Base-by-base conservation (phyloP, 2,888 invertebrate genomes). In the Callyntrura sp. region DNA sequence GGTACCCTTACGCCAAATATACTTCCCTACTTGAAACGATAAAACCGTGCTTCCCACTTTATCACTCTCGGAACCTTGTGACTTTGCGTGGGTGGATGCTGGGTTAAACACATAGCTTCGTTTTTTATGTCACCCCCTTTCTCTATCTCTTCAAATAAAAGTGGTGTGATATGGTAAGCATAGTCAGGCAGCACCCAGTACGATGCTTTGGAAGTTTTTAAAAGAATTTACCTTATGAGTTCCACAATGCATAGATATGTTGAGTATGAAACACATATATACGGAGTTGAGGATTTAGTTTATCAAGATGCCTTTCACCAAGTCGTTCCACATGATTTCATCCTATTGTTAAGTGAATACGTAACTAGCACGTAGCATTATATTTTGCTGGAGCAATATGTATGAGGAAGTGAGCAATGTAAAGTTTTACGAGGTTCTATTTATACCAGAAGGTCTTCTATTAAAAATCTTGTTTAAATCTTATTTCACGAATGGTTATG, bases 81-180 rank as follows among this genome's bases (percentile, higher is more conserved):
- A 83, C 88, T 88, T 82, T 88, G 88, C 83, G 88, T 88, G 88
- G 88, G 88, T 82, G 87, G 81, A 62, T 82, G 45, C 35, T 85
- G 62, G 62, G 51, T 48, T 35, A 81, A 51, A 17, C 73, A 73
- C 45, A 48, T 45, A 88, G 82, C 83, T 76, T 88, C 83, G 76
- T 62, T 35, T 73, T 88, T 83, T 73, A 48, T 73, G 55, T 68
- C 79, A 25, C 60, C 70, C 70, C 43, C 43, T 65, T 23, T 83
- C 60, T 70, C 70, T 55, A 20, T 65, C 23, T 83, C 51, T 20
- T 4, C 73, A 73, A 45, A 48, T 73, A 73, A 73, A 73, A 55
- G 78, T 35, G 28, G 78, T 78, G 57, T 12, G 45, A 25, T 25
- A 62, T 12, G 45, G 25, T 11, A 62, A 62, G 51, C 25, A 51